These are phyloP conservation scores for Callosobruchus maculatus DNA, from an alignment of 2,888 invertebrate species.

Conservation along the genomic window DNA sequence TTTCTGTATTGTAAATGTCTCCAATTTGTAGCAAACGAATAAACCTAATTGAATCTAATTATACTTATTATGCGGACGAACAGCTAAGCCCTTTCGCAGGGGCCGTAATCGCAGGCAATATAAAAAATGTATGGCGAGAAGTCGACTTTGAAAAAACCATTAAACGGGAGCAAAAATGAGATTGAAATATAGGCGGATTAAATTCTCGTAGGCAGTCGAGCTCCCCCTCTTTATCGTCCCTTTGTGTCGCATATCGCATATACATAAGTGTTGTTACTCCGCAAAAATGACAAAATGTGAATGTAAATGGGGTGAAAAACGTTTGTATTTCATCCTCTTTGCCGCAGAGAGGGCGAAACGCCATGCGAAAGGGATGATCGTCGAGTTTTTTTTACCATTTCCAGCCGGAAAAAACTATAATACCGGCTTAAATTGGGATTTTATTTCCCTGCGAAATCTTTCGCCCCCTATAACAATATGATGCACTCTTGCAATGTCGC, in stretches of 20 bases:
- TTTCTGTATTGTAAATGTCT: neutral
- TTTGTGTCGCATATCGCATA: conserved; percentile 33
- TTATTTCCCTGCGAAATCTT: neutral
- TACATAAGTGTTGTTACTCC: conserved; percentile 40
- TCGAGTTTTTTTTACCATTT: conserved; percentile 16
- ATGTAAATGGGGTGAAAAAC: conserved; percentile 43
- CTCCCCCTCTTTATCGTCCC: conserved; percentile 43
- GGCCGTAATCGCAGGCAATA: conserved; percentile 1
- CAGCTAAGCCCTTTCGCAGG: neutral
- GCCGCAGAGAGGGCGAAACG: conserved; percentile 15
- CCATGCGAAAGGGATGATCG: conserved; percentile 14
- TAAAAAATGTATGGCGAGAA: conserved; percentile 13
- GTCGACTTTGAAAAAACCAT: conserved; percentile 20
- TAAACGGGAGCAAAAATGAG: conserved; percentile 22
- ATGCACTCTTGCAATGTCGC: neutral
- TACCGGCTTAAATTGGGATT: conserved; percentile 13
- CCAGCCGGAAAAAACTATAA: conserved; percentile 9
- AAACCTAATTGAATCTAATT: conserved; percentile 26
- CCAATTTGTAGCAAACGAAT: neutral
- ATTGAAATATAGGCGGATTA: conserved; percentile 34
- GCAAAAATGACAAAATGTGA: conserved; percentile 44
- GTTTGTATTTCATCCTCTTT: conserved; percentile 24
- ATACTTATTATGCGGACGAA: conserved; percentile 23
- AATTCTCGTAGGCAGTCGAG: conserved; percentile 32
- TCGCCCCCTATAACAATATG: neutral